A percentile compares a stretch with the other conserved stretches of the same genome.
Evolutionary conservation across 2,113 vertebrate species (phyloP).

Genomic region (Pachyramphus minor): DNA sequence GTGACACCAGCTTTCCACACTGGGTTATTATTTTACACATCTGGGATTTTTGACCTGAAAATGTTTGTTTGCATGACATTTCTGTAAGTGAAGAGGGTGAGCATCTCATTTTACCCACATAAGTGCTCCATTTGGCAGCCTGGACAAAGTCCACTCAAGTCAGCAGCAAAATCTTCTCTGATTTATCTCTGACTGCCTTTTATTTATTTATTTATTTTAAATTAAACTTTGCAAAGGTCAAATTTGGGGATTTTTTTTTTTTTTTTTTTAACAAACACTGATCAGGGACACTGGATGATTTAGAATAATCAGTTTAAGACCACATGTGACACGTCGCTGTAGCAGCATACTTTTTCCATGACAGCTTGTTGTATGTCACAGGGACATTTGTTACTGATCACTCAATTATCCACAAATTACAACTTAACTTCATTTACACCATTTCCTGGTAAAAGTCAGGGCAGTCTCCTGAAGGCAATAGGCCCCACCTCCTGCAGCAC

Average conservation of each 20-base stretch:
- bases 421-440: constrained; percentile 28
- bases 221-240: not conserved
- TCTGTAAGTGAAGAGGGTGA: not conserved
- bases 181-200: not conserved
- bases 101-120: not conserved
- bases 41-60: constrained; percentile 5
- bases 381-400: constrained; percentile 44
- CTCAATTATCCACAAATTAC: constrained; percentile 53
- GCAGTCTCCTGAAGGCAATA: not conserved
- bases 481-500: not conserved
- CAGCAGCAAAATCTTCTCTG: not conserved
- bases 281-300: not conserved
- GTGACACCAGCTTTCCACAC: not conserved
- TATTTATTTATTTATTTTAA: not conserved
- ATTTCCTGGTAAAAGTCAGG: not conserved
- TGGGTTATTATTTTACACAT: not conserved
- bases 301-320: constrained; percentile 48
- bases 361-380: constrained; percentile 44
- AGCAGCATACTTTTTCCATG: constrained; percentile 9
- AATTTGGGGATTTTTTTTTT: not conserved
- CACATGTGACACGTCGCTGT: constrained; percentile 9
- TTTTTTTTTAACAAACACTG: not conserved
- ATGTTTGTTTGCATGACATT: constrained; percentile 21
- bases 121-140: not conserved
- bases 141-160: not conserved